Evolutionary conservation across 2,888 invertebrate genomes (phyloP), one percentile per base, ranked within the genome.

Genomic region (Chrysodeixis includens): DNA sequence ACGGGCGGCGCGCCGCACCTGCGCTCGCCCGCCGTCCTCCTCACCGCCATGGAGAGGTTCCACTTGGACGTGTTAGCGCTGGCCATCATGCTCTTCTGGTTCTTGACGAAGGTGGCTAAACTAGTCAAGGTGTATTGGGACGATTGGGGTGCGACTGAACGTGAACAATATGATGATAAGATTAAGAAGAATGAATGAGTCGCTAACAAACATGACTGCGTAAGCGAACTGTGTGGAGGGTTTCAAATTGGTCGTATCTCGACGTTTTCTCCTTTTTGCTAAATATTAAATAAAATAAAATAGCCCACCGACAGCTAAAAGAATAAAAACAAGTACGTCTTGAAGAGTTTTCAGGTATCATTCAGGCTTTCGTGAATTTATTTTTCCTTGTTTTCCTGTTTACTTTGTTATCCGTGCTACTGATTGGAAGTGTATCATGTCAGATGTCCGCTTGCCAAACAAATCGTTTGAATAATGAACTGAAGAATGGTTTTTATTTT

Each of bases 71-170:
- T 87, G 0, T 61, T 86, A 0, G 71, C 77, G 0, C 46, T 88
- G 16, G 9, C 78, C 0, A 18, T 81, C 10, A 62, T 89, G 71
- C n/a, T 86, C 4, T 51, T 84, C 10, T 91, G 90, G 90, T 89
- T 91, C 76, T 56, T 88, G 5, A 77, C 84, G 3, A 90, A 90
- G 62, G 85, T 90, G 0, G 26, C 82, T 0, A 91, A 88, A 60
- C 68, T 89, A 0, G 66, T 88, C 18, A 83, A 79, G 63, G 85
- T 80, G 1, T 85, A 90, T 67, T 82, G 85, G 77, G 69, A 77
- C 12, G 74, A 80, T 18, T 80, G 78, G 1, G 75, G 68, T 18
- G 81, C 81, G 14, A 63, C 61, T 1, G 71, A 75, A 4, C 40
- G 40, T 40, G 40, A 40, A 6, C 14, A n/a, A 6, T n/a, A 40